Evolutionary conservation across 2,113 vertebrate species (phyloP), one percentile per base, ranked within the genome.

Genomic region (Leiothrix lutea): DNA sequence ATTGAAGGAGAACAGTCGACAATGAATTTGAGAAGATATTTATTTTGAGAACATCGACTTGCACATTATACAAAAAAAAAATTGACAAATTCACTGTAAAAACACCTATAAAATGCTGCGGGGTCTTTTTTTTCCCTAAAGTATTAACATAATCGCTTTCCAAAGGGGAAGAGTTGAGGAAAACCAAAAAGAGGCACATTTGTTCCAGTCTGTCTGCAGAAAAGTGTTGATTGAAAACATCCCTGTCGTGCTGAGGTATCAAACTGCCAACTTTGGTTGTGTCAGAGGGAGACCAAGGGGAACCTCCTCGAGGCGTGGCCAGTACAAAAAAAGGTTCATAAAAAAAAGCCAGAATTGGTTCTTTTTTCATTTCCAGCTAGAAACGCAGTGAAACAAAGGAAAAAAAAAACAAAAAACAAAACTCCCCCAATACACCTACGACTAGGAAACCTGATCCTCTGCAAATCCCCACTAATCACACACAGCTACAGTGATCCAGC

Each of bases 11-110:
- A 74, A 57, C 44, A 83, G 35, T 31, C 31, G 42, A 6, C 20
- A 16, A 60, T 35, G 45, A 48, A 88, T 97, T 95, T 95, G 95
- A 97, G 97, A 97, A 96, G 92, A 92, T 93, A 93, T 98, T 98
- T 98, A 98, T 98, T 98, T 96, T 89, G 95, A 98, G 86, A 97
- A 94, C 96, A 97, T 98, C 94, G 65, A 86, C 83, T 97, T 94
- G 95, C 94, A 98, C 97, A 97, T 96, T 86, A 92, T 97, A 97
- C 97, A 97, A 96, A 95, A 95, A 96, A 95, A 95, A 92, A 93
- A 83, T 24, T 85, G 66, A 92, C 94, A 97, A 91, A 94, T 95
- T 91, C 91, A 90, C 53, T 31, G 20, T 94, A 96, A 93, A 60
- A 45, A 45, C 40, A 26, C 72, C 94, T 97, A 97, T 96, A 97